Evolutionary conservation across 1,140 invertebrate species (phyloP), one percentile per base, ranked within the genome.

Genomic region (Drosophila grimshawi): DNA sequence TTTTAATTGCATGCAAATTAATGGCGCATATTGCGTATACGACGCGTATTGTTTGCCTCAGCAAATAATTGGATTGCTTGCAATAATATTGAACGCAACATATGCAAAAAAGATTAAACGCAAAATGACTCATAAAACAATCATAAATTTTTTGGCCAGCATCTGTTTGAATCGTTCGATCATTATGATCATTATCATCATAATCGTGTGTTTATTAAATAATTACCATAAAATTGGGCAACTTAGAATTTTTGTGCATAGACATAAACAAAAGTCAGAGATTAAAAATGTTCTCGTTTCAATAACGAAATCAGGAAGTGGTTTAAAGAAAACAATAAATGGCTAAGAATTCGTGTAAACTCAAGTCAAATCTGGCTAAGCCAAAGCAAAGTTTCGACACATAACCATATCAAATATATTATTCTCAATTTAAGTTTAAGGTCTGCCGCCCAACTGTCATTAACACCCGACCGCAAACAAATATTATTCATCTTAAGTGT

Each of bases 1-100:
- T 82, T 88, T 88, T 88, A 86, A 86, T 86, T 79, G 82, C 82
- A 82, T 88, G 76, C 61, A 79, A 86, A 86, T 86, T 81, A 85
- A 86, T 86, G 70, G 74, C 73, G 56, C 67, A 71, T 67, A 66
- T 78, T 82, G 76, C 80, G 76, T 73, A 82, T 82, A 82, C 80
- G 76, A 69, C 71, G 39, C 71, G 59, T 19, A 19, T 76, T 66
- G 30, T 5, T 33, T 49, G 45, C 45, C 8, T n/a, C 37, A 4
- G 8, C 19, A 66, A 41, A 63, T 32, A 59, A 52, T 62, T 70
- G 19, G 39, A 73, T 68, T 61, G 67, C 55, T 73, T 60, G 60
- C 3, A n/a, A 19, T 19, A 43, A 43, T 43, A n/a, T 43, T 61
- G 65, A 35, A 33, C 46, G 51, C 57, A 39, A 62, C 72, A 70